Evolutionary conservation across 2,113 vertebrate species (phyloP).

Genomic region (Coreoperca whiteheadi): DNA sequence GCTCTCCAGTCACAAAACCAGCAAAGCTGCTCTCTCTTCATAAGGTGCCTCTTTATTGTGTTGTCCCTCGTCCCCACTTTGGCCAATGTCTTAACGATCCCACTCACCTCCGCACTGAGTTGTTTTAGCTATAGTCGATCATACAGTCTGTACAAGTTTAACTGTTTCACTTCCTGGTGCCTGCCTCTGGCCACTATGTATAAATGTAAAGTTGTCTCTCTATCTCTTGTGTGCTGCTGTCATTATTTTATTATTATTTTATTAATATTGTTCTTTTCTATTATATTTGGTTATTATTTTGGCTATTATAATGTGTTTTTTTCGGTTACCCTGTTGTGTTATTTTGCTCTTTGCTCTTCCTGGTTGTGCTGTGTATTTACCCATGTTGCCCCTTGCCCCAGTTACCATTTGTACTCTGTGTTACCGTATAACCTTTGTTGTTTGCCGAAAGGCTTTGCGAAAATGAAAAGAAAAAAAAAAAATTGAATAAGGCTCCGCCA

Average conservation of each 20-base stretch:
- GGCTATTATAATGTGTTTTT: conserved; percentile 69
- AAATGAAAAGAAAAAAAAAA: conserved; percentile 62
- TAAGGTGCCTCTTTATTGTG: conserved; percentile 80
- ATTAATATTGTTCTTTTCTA: conserved; percentile 81
- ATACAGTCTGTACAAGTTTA: conserved; percentile 73
- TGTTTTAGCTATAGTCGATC: conserved; percentile 75
- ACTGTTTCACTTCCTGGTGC: conserved; percentile 82
- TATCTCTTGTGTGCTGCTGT: conserved; percentile 84
- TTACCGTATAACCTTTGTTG: conserved; percentile 79
- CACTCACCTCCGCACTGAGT: conserved; percentile 73
- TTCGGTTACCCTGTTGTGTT: conserved; percentile 75
- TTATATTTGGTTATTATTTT: conserved; percentile 76
- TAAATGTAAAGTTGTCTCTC: conserved; percentile 85
- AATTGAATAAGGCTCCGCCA: conserved; percentile 61
- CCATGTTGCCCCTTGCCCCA: conserved; percentile 60
- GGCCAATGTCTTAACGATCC: conserved; percentile 58
- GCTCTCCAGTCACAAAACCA: conserved; percentile 66
- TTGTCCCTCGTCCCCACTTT: conserved; percentile 66
- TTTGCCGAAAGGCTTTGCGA: conserved; percentile 75
- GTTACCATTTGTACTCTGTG: conserved; percentile 81
- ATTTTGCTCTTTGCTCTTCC: conserved; percentile 76
- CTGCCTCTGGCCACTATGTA: conserved; percentile 85
- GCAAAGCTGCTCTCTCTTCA: conserved; percentile 78
- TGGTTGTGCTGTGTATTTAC: conserved; percentile 83
- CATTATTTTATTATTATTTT: conserved; percentile 83